These are phyloP conservation scores for Spea hammondii DNA, from an alignment of 2,797 vertebrate species.

Conservation along the genomic window DNA sequence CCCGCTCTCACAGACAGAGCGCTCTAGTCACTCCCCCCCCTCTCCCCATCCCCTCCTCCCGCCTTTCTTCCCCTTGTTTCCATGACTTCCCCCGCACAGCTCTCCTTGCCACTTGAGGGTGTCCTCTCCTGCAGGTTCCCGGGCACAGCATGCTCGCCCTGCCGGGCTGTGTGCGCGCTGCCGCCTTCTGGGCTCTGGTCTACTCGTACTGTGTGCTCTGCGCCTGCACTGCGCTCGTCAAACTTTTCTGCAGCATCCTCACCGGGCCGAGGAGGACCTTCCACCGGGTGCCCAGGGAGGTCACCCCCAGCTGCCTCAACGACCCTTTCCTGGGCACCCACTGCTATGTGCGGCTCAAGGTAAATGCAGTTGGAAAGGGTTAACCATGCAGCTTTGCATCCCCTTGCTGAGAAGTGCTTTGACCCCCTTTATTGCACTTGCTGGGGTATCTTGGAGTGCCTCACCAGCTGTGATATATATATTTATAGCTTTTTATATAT, in stretches of 20 bases:
- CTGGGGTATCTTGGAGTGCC: too few relatives aligned
- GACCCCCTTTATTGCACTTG: conserved; percentile 13
- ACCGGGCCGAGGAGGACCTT: conserved; percentile 81
- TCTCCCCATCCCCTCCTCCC: conserved; percentile 16
- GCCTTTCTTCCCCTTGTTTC: conserved; percentile 40
- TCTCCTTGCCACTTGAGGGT: conserved; percentile 16
- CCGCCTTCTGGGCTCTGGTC: conserved; percentile 85
- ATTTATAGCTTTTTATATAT: too few relatives aligned
- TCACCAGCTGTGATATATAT: too few relatives aligned
- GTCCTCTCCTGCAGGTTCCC: conserved; percentile 14
- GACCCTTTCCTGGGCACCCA: conserved; percentile 95
- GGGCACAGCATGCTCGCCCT: conserved; percentile 37
- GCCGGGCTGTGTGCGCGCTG: conserved; percentile 59
- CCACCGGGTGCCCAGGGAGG: conserved; percentile 78
- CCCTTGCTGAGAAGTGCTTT: neutral
- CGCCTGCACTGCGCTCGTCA: conserved; percentile 78
- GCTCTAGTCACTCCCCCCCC: conserved; percentile 1
- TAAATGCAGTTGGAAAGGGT: conserved; percentile 60
- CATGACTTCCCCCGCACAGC: conserved; percentile 40
- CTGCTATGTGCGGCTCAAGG: conserved; percentile 96
- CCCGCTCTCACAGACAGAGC: neutral
- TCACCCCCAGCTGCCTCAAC: conserved; percentile 84
- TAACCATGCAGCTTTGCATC: neutral
- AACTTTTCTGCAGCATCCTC: conserved; percentile 89
- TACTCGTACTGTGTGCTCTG: conserved; percentile 86